Conservation (phyloP, 2,888 invertebrate species). For the Acleris emargana region DNA sequence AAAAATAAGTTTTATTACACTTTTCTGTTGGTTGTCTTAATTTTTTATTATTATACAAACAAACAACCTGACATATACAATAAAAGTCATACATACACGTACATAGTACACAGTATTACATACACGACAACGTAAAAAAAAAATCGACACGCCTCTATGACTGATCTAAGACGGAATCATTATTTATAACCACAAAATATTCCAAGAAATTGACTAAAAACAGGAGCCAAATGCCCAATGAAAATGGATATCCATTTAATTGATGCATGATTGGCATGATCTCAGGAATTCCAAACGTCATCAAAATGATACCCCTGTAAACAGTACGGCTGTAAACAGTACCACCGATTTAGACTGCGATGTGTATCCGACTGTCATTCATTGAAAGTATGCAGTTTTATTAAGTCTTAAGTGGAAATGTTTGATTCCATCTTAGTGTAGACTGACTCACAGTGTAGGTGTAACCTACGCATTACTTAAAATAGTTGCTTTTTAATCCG, state of each 20-base stretch:
- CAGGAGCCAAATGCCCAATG: conserved; percentile 8
- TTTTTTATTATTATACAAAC: too few relatives aligned
- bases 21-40: too few relatives aligned
- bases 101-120: too few relatives aligned
- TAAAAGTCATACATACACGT: too few relatives aligned
- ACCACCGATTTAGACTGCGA: conserved; percentile 19
- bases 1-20: too few relatives aligned
- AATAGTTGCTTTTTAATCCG: too few relatives aligned
- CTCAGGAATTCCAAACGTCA: conserved; percentile 21
- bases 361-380: conserved; percentile 33
- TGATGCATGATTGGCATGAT: conserved; percentile 27
- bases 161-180: conserved; percentile 6
- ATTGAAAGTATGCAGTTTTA: conserved; percentile 17
- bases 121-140: too few relatives aligned
- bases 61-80: too few relatives aligned
- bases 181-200: neutral
- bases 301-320: conserved; percentile 19
- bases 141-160: too few relatives aligned
- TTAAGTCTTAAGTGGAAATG: neutral
- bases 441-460: too few relatives aligned
- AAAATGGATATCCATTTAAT: conserved; percentile 21
- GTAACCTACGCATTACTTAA: too few relatives aligned
- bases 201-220: conserved; percentile 4
- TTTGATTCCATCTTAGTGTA: too few relatives aligned
- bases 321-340: conserved; percentile 28